A percentile compares a stretch with the other conserved stretches of the same genome.
phyloP scores from a whole-genome alignment of 2,797 vertebrate species.

The Galagoides demidoff region DNA sequence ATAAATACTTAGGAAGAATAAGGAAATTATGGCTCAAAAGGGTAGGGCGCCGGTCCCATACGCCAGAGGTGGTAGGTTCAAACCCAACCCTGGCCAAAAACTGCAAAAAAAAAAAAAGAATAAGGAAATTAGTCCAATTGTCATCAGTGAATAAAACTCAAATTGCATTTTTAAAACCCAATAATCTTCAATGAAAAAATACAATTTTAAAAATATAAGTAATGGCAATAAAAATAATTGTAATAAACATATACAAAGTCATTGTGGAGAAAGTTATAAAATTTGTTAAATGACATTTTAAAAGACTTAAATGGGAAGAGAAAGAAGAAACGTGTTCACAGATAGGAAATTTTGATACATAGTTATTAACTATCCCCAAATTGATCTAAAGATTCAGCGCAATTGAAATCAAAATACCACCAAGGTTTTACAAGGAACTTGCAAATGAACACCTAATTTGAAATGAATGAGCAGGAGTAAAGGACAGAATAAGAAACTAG shows the following conservation, averaged over 20 bases:
- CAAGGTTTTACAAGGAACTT: neutral
- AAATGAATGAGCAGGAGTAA: neutral
- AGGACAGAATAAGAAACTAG: neutral
- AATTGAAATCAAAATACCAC: neutral
- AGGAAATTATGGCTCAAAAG: too few species aligned
- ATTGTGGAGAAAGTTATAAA: constrained; percentile 11
- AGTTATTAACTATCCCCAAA: neutral
- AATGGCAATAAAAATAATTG: neutral
- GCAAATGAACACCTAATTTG: neutral
- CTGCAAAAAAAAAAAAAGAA: neutral
- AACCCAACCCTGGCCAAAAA: too few species aligned
- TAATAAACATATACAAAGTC: neutral
- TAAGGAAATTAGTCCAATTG: constrained; percentile 27
- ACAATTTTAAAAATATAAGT: neutral
- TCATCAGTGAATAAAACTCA: constrained; percentile 1
- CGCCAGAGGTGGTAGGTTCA: too few species aligned
- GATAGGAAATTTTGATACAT: neutral
- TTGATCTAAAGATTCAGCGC: neutral
- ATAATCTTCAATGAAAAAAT: neutral
- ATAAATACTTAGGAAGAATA: neutral
- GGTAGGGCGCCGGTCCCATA: too few species aligned
- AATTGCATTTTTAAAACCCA: constrained; percentile 15
- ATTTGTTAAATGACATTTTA: neutral
- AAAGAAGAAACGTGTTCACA: neutral
- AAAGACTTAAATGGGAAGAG: neutral